Evolutionary conservation across 2,888 invertebrate genomes (phyloP).

Genomic region (Mythimna vitellina): DNA sequence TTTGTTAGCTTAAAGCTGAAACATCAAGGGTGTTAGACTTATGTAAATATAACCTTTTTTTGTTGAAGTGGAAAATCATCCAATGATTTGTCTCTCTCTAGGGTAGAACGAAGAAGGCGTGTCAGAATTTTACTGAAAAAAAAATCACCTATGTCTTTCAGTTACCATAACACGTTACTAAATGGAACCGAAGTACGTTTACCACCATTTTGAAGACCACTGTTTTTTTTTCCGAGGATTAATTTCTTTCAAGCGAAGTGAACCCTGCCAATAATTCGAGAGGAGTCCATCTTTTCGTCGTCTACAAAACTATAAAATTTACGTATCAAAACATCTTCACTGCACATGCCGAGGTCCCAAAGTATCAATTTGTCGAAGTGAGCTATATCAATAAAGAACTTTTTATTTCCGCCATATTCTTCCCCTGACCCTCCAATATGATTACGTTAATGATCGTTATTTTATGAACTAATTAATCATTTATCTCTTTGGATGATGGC

Average conservation of each 20-base stretch:
- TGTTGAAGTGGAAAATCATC: no score
- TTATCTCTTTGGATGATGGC: slow-evolving; percentile 63
- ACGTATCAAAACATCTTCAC: slow-evolving; percentile 36
- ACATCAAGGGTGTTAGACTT: neutral
- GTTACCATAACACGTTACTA: no score
- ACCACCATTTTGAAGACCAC: neutral
- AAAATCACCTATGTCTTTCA: no score
- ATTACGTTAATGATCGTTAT: slow-evolving; percentile 72
- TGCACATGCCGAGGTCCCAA: slow-evolving; percentile 56
- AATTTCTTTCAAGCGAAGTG: neutral
- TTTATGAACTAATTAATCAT: slow-evolving; percentile 69
- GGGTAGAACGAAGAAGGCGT: no score
- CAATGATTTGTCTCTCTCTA: no score
- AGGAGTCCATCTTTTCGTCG: slow-evolving; percentile 1
- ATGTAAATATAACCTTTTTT: neutral
- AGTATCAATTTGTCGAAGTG: slow-evolving; percentile 68
- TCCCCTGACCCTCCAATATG: slow-evolving; percentile 66
- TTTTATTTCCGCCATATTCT: slow-evolving; percentile 73
- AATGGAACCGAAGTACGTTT: neutral
- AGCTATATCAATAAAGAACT: slow-evolving; percentile 70
- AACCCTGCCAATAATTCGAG: neutral
- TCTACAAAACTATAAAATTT: slow-evolving; percentile 47
- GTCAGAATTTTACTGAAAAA: no score
- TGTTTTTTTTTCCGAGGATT: neutral
- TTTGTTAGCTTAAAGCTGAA: neutral